phyloP scores from a whole-genome alignment of 2,113 vertebrate species.

The Hippocampus mohnikei region DNA sequence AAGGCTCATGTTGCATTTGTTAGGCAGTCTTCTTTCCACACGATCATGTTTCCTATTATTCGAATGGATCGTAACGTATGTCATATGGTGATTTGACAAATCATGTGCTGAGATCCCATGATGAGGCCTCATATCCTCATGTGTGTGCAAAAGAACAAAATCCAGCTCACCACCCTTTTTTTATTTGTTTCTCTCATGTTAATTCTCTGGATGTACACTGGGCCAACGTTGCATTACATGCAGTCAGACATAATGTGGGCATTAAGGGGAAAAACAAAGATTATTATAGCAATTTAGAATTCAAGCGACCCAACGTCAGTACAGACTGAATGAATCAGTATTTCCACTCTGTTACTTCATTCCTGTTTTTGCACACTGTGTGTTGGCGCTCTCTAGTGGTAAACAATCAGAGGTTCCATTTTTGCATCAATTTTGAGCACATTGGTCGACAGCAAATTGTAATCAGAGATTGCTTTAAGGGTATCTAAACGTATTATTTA shows the following conservation, averaged over 20 bases:
- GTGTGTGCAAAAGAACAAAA: accelerated
- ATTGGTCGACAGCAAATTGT: no score
- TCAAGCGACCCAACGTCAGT: neutral
- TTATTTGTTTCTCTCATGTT: neutral
- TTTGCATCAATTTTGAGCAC: neutral
- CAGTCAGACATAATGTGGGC: neutral
- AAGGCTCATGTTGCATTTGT: conserved; percentile 46
- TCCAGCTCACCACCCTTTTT: neutral
- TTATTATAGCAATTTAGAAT: neutral
- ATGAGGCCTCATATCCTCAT: neutral
- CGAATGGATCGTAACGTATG: neutral
- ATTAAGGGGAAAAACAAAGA: neutral
- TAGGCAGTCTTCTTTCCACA: conserved; percentile 20
- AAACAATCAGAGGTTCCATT: neutral
- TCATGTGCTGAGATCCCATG: neutral
- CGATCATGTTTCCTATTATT: neutral
- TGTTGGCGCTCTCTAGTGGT: conserved; percentile 8
- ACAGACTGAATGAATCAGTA: neutral
- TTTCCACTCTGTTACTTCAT: neutral
- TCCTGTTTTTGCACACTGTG: neutral
- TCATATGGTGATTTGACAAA: neutral
- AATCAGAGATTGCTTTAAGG: no score
- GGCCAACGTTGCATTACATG: neutral
- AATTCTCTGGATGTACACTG: neutral
- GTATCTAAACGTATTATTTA: no score